Conservation (phyloP, 1,140 invertebrate species). For the Geopemphigus sp. region DNA sequence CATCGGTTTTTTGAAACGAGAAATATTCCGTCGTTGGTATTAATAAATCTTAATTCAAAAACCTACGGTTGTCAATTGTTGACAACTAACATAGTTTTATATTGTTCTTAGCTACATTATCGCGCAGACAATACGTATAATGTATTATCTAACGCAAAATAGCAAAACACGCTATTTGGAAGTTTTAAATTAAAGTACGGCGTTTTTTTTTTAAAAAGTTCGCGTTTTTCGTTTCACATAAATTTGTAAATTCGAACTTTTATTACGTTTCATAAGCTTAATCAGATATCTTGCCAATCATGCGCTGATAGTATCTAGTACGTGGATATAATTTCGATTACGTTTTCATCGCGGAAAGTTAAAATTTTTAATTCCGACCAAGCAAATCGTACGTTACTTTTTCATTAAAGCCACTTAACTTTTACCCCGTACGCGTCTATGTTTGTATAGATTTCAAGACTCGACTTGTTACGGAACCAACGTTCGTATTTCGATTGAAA, state of each 20-base stretch:
- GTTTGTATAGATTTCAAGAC: not conserved
- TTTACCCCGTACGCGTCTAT: not conserved
- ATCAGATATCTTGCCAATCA: not conserved
- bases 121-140: not conserved
- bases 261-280: not conserved
- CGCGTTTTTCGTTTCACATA: not conserved
- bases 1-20: no score
- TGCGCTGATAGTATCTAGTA: not conserved
- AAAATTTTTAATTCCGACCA: not conserved
- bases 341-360: not conserved
- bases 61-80: no score
- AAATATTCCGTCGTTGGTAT: no score
- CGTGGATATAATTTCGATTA: constrained; percentile 4
- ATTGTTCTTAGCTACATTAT: no score
- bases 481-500: not conserved
- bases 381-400: not conserved
- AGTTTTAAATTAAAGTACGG: not conserved
- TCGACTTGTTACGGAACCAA: not conserved
- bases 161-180: not conserved
- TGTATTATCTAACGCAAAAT: not conserved
- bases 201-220: not conserved
- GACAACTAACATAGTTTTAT: no score
- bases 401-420: not conserved
- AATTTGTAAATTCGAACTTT: not conserved
- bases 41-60: no score